Evolutionary conservation across 2,113 vertebrate genomes (phyloP).

Genomic region (Taurulus bubalis): DNA sequence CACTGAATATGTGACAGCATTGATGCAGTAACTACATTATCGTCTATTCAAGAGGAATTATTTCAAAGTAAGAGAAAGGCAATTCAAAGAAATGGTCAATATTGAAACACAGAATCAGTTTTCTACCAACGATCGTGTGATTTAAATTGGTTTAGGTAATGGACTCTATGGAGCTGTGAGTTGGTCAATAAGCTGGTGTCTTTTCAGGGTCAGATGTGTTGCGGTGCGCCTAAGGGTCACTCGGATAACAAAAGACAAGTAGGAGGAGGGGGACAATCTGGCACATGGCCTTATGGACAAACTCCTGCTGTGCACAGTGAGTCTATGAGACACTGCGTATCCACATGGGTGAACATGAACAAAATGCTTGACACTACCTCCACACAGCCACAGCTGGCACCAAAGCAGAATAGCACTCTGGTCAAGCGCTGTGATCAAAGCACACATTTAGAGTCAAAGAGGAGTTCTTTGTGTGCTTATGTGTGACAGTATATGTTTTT

Average conservation of each 20-base stretch:
- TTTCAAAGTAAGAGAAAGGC: constrained; percentile 33
- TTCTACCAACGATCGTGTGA: constrained; percentile 49
- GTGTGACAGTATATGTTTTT: background rate
- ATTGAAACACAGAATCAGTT: constrained; percentile 44
- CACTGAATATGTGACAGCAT: constrained; percentile 15
- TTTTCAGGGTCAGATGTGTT: constrained; percentile 69
- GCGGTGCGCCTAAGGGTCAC: constrained; percentile 68
- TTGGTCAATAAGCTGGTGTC: constrained; percentile 72
- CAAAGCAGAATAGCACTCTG: constrained; percentile 11
- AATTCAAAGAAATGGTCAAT: constrained; percentile 58
- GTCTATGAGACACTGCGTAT: constrained; percentile 59
- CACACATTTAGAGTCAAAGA: constrained; percentile 13
- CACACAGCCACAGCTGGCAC: constrained; percentile 66
- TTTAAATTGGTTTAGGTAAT: constrained; percentile 78
- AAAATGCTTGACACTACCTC: constrained; percentile 61
- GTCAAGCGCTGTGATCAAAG: constrained; percentile 42
- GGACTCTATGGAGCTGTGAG: constrained; percentile 72
- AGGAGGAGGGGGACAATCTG: constrained; percentile 63
- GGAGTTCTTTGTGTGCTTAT: background rate
- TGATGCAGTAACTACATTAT: constrained; percentile 25
- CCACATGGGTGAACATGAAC: constrained; percentile 74
- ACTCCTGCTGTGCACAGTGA: constrained; percentile 66
- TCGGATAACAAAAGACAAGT: constrained; percentile 71
- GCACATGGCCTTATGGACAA: constrained; percentile 78
- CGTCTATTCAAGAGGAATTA: constrained; percentile 40